Base-by-base conservation (phyloP, 2,113 vertebrate species). In the Gorsachius goisagi region DNA sequence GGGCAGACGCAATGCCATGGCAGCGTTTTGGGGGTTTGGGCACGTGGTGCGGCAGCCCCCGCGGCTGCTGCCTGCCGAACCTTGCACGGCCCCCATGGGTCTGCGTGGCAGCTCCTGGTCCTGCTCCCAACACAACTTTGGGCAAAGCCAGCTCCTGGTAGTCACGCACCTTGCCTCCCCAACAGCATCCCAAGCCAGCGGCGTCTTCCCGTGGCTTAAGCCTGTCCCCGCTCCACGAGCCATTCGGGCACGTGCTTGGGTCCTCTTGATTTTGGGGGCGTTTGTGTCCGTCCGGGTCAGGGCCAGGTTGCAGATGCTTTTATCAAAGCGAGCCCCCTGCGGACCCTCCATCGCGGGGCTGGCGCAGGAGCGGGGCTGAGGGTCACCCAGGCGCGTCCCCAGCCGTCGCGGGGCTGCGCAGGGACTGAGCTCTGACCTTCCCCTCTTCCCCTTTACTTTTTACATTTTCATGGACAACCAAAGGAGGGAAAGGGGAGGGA, bases 391-490 rank as follows among this genome's bases (percentile, higher is more conserved):
- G 30, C 60, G 3, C 19, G 0, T 6, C 28, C 35, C 41, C 53
- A 35, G 27, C 49, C 16, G 1, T 1, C 0, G 23, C 44, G 11
- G 68, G 33, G 13, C 44, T 23, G 63, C 28, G 1, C n/a, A 9
- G 44, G 41, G 55, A 8, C 63, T 0, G 2, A 84, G 56, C 56
- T 19, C 23, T 0, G 3, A 1, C 44, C 18, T 2, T 35, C 35
- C 44, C 37, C 15, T 64, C 21, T 53, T 75, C 12, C 49, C 35
- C 2, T 55, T 45, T 37, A 13, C 10, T 62, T 39, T 39, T 39
- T 9, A 1, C 53, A 23, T 32, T n/a, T 41, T 23, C 83, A 32
- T 0, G 21, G 82, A 5, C 11, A 60, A 0, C 13, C 0, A 0
- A 27, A 22, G 87, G 27, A 86, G 74, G n/a, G 41, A 50, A 21